Percentiles rank a stretch among this genome's conserved stretches.
Evolutionary conservation across 2,888 invertebrate genomes (phyloP).

Genomic region (Entomobrya proxima): DNA sequence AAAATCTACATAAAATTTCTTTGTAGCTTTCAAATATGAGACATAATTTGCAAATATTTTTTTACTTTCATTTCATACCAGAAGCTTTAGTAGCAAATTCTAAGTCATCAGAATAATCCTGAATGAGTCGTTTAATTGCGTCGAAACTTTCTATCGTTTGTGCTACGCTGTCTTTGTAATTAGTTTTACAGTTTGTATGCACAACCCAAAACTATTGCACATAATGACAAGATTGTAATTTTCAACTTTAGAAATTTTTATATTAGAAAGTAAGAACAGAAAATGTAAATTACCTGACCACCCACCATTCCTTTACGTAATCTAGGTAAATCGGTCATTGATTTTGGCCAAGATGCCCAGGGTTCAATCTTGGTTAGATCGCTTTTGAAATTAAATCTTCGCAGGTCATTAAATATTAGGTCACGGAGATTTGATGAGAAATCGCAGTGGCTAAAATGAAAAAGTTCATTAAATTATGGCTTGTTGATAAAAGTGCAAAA

Average conservation of each 20-base stretch:
- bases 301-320: slow-evolving; percentile 78
- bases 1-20: slow-evolving; percentile 78
- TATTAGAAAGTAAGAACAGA: not conserved
- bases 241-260: not conserved
- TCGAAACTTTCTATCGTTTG: slow-evolving; percentile 84
- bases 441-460: slow-evolving; percentile 76
- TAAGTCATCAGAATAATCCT: slow-evolving; percentile 79
- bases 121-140: slow-evolving; percentile 81
- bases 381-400: slow-evolving; percentile 75
- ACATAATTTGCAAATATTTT: not conserved
- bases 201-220: slow-evolving; percentile 81
- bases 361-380: slow-evolving; percentile 75
- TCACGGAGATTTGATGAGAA: slow-evolving; percentile 76
- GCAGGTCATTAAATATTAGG: slow-evolving; percentile 76
- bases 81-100: slow-evolving; percentile 80
- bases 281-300: slow-evolving; percentile 77
- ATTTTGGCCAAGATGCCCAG: slow-evolving; percentile 73
- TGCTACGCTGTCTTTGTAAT: slow-evolving; percentile 83
- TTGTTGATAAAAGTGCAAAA: not conserved
- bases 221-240: no score
- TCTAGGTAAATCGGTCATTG: slow-evolving; percentile 78
- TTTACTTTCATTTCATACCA: slow-evolving; percentile 75
- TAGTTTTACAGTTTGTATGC: slow-evolving; percentile 82
- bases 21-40: no score
- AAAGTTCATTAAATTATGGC: not conserved